These are phyloP conservation scores for Pristiophorus japonicus DNA, from an alignment of 2,113 vertebrate species.

Conservation along the genomic window DNA sequence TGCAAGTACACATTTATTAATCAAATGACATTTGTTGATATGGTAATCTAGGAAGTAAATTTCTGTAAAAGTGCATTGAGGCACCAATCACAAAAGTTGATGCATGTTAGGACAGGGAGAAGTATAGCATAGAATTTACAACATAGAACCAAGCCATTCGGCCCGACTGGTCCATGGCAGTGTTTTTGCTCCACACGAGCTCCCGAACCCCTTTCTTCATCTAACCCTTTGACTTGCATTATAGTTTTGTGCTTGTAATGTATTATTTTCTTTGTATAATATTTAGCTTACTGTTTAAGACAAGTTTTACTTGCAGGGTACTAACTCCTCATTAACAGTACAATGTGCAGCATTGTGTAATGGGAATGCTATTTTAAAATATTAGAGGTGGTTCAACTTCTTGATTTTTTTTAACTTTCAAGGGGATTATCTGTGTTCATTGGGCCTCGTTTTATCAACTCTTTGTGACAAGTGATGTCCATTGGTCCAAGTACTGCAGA, in stretches of 20 bases:
- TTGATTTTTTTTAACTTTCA: neutral
- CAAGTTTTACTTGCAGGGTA: neutral
- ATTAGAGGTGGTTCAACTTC: neutral
- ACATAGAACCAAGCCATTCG: neutral
- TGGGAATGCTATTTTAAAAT: neutral
- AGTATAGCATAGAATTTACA: neutral
- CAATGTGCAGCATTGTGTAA: neutral
- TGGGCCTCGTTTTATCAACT: neutral
- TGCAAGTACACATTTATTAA: neutral
- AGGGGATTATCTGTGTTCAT: neutral
- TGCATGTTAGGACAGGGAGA: neutral
- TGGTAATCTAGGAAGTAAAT: conserved; percentile 15
- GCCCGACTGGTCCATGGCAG: neutral
- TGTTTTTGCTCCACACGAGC: neutral
- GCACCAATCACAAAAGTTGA: neutral
- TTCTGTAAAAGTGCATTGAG: neutral
- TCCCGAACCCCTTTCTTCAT: neutral
- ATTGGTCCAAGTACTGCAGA: neutral
- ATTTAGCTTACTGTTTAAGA: neutral
- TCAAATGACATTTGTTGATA: conserved; percentile 17
- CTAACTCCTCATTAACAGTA: neutral
- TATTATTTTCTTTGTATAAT: neutral
- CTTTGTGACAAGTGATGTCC: neutral
- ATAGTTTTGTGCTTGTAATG: neutral
- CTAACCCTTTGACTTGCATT: neutral